Percentiles rank a stretch among this genome's conserved stretches.
Evolutionary conservation across 2,888 invertebrate genomes (phyloP).

Genomic region (Pollenia labialis): DNA sequence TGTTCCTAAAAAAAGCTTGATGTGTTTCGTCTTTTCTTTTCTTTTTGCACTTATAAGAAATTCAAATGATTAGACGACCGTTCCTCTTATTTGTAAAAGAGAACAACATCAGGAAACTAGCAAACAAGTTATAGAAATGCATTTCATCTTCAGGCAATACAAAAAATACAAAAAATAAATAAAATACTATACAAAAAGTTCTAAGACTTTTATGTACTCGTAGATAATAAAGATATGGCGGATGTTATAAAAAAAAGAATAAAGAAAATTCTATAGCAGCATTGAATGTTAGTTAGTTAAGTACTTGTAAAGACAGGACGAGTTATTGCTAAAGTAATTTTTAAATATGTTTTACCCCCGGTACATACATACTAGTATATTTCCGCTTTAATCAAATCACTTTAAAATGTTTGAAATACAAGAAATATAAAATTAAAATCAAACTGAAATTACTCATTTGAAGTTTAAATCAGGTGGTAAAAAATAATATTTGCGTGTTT

Average conservation of each 20-base stretch:
- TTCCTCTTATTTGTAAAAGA: slow-evolving; percentile 11
- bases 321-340: slow-evolving; percentile 39
- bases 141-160: slow-evolving; percentile 58
- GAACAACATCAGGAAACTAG: slow-evolving; percentile 48
- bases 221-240: slow-evolving; percentile 62
- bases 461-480: too few species aligned
- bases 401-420: background rate
- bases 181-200: slow-evolving; percentile 4
- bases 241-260: slow-evolving; percentile 42
- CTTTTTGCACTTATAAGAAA: slow-evolving; percentile 38
- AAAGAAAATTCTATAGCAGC: slow-evolving; percentile 44
- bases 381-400: slow-evolving; percentile 39
- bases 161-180: slow-evolving; percentile 7
- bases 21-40: background rate
- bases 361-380: slow-evolving; percentile 26
- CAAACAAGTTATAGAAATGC: slow-evolving; percentile 65
- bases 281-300: slow-evolving; percentile 37
- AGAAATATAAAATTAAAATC: background rate
- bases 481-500: too few species aligned
- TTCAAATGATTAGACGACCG: slow-evolving; percentile 48
- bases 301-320: slow-evolving; percentile 36
- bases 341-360: slow-evolving; percentile 36
- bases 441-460: background rate
- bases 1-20: background rate
- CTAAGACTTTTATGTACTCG: slow-evolving; percentile 22